These are phyloP conservation scores for Parasteatoda tepidariorum DNA, from an alignment of 1,140 invertebrate species.

Conservation along the genomic window DNA sequence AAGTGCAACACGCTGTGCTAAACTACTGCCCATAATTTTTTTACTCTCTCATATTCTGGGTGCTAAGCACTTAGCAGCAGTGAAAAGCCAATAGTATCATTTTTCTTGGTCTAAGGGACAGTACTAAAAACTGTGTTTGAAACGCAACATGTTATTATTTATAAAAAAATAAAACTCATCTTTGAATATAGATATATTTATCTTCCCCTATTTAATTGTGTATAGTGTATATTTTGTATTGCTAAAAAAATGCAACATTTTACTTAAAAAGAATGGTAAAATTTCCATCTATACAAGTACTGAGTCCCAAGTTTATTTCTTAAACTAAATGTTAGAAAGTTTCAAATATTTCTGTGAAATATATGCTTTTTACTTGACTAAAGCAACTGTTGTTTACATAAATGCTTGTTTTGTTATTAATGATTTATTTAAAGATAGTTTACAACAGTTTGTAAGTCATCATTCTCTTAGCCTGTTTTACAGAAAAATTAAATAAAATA, in stretches of 20 bases:
- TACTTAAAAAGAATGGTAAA: not conserved
- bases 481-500: conserved; percentile 9
- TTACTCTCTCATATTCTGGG: conserved; percentile 38
- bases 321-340: conserved; percentile 3
- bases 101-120: not conserved
- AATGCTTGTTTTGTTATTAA: conserved; percentile 39
- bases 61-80: conserved; percentile 53
- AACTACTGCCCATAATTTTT: conserved; percentile 44
- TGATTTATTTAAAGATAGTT: conserved; percentile 29
- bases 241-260: not conserved
- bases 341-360: conserved; percentile 37
- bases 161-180: not conserved
- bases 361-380: conserved; percentile 43
- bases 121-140: not conserved
- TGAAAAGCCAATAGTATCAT: not conserved
- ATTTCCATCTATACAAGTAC: not conserved
- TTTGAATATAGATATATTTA: not conserved
- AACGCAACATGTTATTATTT: not conserved
- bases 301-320: not conserved
- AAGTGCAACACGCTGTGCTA: conserved; percentile 38
- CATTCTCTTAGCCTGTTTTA: conserved; percentile 44
- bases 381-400: conserved; percentile 47
- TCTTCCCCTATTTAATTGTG: not conserved
- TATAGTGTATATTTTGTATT: conserved; percentile 18
- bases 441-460: conserved; percentile 44